Evolutionary conservation across 2,797 vertebrate species (phyloP), one percentile per base, ranked within the genome.

Genomic region (Paramormyrops hopkinsi): DNA sequence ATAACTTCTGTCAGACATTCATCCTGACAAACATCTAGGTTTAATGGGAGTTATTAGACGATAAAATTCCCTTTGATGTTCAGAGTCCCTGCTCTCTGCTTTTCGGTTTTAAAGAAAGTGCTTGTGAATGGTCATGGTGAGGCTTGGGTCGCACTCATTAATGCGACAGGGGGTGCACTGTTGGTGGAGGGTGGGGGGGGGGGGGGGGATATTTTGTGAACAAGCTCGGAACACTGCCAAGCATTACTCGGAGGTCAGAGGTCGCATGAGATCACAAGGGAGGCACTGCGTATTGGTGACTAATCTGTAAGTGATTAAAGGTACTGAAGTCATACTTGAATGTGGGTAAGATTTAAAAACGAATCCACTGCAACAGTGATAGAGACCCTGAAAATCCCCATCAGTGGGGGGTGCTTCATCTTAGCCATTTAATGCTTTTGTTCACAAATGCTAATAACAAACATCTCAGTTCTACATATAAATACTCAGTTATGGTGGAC

Each of bases 291-390:
- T 91, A 91, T 92, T 94, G 89, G 44, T 85, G 29, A 5, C 41
- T 90, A 90, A 90, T 93, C 94, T 93, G 92, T 92, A 94, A 94
- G 90, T 89, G 90, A 92, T 94, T 93, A 92, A 90, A 91, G 90
- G 89, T 83, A 11, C 50, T 91, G 88, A 94, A 91, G 91, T 93
- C 92, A 92, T 91, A 92, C 93, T 83, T 91, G 89, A 91, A 92
- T 91, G 69, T 54, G 69, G 83, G 62, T n/a, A 17, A 54, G 1
- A 90, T 92, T 91, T 91, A 41, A 88, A 86, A 76, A 85, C 83
- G 37, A 89, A 46, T 50, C 85, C 48, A 51, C 19, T 88, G 65
- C 65, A 90, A 37, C 88, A 88, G 4, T 84, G 69, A 69, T 41
- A 53, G 22, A 46, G 88, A 89, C 90, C 53, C 73, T 82, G 33